Evolutionary conservation across 53 echinoderm and acorn worm species (phyloP).

Genomic region (Apostichopus leukothele): DNA sequence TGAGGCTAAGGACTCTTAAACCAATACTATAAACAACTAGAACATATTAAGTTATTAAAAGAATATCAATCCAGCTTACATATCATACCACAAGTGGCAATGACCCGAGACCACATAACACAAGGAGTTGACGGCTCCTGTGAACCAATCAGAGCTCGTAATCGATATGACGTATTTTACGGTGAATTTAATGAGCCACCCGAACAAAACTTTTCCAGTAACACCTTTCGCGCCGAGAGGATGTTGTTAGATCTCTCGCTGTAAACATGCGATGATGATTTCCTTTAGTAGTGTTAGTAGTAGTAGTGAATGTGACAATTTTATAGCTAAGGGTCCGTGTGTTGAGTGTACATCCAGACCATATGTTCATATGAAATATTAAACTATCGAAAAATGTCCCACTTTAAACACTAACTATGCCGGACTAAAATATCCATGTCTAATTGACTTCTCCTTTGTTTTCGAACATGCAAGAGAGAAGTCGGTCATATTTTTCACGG

Average conservation of each 20-base stretch:
- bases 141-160: not conserved
- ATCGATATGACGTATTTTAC: conserved; percentile 9
- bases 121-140: not conserved
- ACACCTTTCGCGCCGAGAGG: not conserved
- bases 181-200: conserved; percentile 23
- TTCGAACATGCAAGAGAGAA: too few relatives aligned
- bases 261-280: not conserved
- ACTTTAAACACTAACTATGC: too few relatives aligned
- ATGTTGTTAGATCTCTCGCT: not conserved
- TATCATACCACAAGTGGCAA: conserved; percentile 39
- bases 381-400: too few relatives aligned
- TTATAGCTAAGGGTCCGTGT: not conserved
- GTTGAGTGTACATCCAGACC: too few relatives aligned
- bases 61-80: conserved; percentile 13
- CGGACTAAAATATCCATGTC: not conserved
- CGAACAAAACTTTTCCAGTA: conserved; percentile 14
- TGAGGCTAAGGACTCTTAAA: conserved; percentile 27
- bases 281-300: not conserved
- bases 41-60: conserved; percentile 45
- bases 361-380: too few relatives aligned
- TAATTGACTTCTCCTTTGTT: not conserved
- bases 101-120: conserved; percentile 21
- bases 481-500: too few relatives aligned
- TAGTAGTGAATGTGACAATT: not conserved
- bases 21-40: conserved; percentile 35